phyloP scores from a whole-genome alignment of 2,113 vertebrate genomes.

The Pelodiscus sinensis region DNA sequence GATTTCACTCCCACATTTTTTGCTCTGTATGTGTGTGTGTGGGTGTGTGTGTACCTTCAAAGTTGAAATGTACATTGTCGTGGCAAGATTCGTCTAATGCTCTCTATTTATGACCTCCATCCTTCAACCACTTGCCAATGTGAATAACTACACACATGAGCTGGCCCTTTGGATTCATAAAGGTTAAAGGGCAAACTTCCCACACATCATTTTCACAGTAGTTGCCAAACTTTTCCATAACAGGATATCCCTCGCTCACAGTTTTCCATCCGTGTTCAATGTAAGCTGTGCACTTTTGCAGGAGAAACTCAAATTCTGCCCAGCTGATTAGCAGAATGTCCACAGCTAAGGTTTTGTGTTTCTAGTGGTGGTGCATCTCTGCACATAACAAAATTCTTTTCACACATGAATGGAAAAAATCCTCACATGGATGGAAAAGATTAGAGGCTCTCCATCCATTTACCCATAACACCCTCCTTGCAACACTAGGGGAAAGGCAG shows the following conservation, averaged over 20 bases:
- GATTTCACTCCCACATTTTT: neutral
- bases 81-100: neutral
- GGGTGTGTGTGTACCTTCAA: neutral
- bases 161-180: rapidly evolving
- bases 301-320: no score
- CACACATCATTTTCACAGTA: rapidly evolving
- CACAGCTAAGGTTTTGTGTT: no score
- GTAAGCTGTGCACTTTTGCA: no score
- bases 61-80: neutral
- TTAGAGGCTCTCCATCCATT: neutral
- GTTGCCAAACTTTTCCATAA: neutral
- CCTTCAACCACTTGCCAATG: rapidly evolving
- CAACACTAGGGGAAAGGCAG: neutral
- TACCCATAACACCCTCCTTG: neutral
- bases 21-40: neutral
- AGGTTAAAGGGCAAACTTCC: rapidly evolving
- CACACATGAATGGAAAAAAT: no score
- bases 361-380: no score
- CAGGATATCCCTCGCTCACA: neutral
- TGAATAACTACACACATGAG: rapidly evolving
- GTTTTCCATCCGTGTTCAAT: no score
- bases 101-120: neutral
- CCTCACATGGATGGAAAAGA: no score
- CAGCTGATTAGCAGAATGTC: no score
- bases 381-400: no score